Evolutionary conservation across 2,797 vertebrate species (phyloP).

Genomic region (Numenius phaeopus): DNA sequence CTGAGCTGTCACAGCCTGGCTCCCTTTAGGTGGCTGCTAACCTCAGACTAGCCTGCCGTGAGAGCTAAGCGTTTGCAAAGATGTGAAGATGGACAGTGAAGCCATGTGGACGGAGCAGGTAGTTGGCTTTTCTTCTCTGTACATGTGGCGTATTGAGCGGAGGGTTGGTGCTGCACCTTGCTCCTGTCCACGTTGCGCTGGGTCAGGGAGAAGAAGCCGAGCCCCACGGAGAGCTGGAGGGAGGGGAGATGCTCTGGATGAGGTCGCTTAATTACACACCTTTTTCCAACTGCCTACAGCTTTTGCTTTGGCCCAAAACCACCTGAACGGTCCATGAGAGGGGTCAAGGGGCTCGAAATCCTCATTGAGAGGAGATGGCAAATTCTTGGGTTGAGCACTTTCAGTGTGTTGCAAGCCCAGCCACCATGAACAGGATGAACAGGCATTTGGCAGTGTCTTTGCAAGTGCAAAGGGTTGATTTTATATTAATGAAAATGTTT

Average conservation of each 20-base stretch:
- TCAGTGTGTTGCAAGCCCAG: background rate
- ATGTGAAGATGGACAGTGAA: slow-evolving; percentile 65
- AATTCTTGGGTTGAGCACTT: background rate
- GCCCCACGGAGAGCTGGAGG: background rate
- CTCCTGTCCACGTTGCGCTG: background rate
- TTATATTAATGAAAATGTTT: background rate
- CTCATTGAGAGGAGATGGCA: background rate
- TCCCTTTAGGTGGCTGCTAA: slow-evolving; percentile 54
- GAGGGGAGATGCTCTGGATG: background rate
- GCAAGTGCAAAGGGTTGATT: background rate
- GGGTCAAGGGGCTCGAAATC: background rate
- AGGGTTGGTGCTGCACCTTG: background rate
- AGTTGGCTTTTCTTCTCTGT: slow-evolving; percentile 41
- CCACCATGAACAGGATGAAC: background rate
- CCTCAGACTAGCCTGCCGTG: slow-evolving; percentile 53
- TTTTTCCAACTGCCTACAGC: background rate
- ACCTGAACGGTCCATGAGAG: background rate
- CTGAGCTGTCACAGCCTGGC: slow-evolving; percentile 19
- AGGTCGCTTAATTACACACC: background rate
- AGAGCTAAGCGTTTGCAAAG: slow-evolving; percentile 50
- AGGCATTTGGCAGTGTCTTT: background rate
- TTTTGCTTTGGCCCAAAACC: background rate
- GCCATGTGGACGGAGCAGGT: slow-evolving; percentile 51
- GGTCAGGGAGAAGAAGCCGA: background rate
- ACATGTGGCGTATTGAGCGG: background rate